Evolutionary conservation across 2,888 invertebrate species (phyloP), one percentile per base, ranked within the genome.

Genomic region (Stomorhina lunata): DNA sequence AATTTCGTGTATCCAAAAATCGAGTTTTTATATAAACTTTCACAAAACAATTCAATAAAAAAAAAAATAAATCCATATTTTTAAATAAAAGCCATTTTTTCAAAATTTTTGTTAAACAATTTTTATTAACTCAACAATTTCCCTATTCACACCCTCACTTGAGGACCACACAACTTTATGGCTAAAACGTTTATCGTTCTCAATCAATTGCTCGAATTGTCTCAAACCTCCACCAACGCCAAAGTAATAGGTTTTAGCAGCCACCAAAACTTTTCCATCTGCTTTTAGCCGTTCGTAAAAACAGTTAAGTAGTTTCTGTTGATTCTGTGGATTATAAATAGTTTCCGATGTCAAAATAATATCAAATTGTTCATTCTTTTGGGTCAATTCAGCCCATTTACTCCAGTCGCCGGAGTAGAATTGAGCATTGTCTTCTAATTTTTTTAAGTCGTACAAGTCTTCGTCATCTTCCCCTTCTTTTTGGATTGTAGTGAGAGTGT

Each of bases 221-320:
- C 94, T 92, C 45, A 95, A 92, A 10, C 97, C 95, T 65, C 99
- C 99, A 10, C 98, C 98, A 22, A 98, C 97, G 83, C 99, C 99
- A 92, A 99, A 99, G 91, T 99, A 99, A 91, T 95, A 94, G 12
- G 94, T 94, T 92, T 99, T 99, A 2, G 97, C 98, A 68, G 98
- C 98, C 73, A 99, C 90, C 89, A 94, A 95, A 83, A 93, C 92
- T 53, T 89, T 87, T 45, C 97, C 98, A 84, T 93, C 93, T 0
- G 80, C 12, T 85, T 92, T 94, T 0, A 91, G 65, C 85, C 93
- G 93, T 50, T 92, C 90, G 86, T 93, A 92, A 86, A 98, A 95
- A 22, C 96, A 91, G 50, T 93, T 88, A 69, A 95, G 92, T 0
- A 99, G 92, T 89, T 97, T 97, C 25, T 91, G 87, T 88, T 98